Evolutionary conservation across 2,888 invertebrate genomes (phyloP), one percentile per base, ranked within the genome.

Genomic region (Euspilapteryx auroguttella): DNA sequence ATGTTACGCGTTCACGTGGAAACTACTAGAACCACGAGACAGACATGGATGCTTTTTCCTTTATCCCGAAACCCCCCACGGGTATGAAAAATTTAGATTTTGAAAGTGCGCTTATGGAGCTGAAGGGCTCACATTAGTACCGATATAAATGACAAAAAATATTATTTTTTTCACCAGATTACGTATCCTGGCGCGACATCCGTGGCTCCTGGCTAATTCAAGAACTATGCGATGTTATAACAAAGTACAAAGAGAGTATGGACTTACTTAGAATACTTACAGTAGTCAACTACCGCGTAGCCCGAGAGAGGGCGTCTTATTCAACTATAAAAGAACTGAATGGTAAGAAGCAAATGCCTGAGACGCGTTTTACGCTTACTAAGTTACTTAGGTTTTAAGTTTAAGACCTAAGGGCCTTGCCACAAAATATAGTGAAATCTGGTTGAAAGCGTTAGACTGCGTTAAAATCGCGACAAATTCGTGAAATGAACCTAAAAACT

Each of bases 201-300:
- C 30, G 44, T 6, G 65, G 65, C 0, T 61, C 64, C 2, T 66
- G 64, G 53, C 34, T 65, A 43, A 52, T 66, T 5, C 65, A 64
- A 36, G 55, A 59, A 17, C 42, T 66, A 1, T 66, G 66, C 36
- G 31, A 50, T 11, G 40, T 55, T 3, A 37, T 66, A 4, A 32
- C 45, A 21, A 34, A 47, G 5, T 33, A 55, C 21, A 40, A 47
- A 27, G 28, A 40, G 1, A 31, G 39, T 0, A 26, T 47, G 29
- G 64, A 66, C 27, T 39, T 66, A 2, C 42, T 62, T 3, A 58
- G 56, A 24, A 45, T 65, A 33, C 47, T 56, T 22, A 59, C 55
- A 1, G 25, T 57, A 6, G 43, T 55, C 13, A 55, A 58, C 21
- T 41, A 45, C 14, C 36, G 38, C 17, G 54, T 62, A 2, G 58